Evolutionary conservation across 2,888 invertebrate species (phyloP), one percentile per base, ranked within the genome.

Genomic region (Polymixis flavicincta): DNA sequence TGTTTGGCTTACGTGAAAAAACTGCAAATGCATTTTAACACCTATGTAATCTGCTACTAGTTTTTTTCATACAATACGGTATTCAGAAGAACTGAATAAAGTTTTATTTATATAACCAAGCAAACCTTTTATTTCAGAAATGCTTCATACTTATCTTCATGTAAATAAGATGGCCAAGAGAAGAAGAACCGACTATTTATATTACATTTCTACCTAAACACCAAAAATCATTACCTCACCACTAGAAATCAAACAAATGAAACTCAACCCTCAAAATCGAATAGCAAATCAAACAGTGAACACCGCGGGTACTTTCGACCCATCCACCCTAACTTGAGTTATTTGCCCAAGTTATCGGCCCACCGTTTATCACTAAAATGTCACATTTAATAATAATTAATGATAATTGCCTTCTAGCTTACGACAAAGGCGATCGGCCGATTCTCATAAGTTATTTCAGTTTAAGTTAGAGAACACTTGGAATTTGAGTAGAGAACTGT

Each of bases 311-410:
- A 86, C 87, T 83, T 82, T 85, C 78, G 89, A 84, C 85, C 84
- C 89, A 87, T 85, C 87, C 86, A 84, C 89, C 88, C 90, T 84
- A 89, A 91, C 90, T 93, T 94, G 95, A 95, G 92, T 95, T 96
- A 96, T 96, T 95, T 94, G 94, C 91, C 86, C 95, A 95, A 96
- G 95, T 95, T 96, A 96, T 96, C 96, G 94, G 94, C 88, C 91
- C 87, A 87, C 93, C 95, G 95, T 96, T 96, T 95, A 96, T 96
- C 96, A 95, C 91, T 85, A 86, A 92, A 93, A 90, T 93, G 96
- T 96, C 96, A 94, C 95, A 95, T 96, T 96, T 96, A 96, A 96
- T 96, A 96, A 96, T 96, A 95, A 96, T 96, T 95, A 96, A 96
- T 96, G 96, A 95, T 96, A 96, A 96, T 96, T 96, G 96, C 95